Evolutionary conservation across 2,797 vertebrate genomes (phyloP).

Genomic region (Danio choprae): DNA sequence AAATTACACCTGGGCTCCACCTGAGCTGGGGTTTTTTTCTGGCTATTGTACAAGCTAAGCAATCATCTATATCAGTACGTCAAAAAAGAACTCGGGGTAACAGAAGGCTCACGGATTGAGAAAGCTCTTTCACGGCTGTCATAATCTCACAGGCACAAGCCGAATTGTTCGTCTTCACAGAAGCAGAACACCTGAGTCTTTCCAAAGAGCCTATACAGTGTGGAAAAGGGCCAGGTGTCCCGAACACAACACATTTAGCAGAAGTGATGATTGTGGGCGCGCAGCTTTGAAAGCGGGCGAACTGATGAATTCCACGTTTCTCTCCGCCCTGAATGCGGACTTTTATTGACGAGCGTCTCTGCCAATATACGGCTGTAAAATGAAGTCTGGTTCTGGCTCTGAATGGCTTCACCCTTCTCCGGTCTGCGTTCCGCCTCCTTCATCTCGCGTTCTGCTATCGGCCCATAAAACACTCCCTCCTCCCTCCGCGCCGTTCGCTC

Average conservation of each 20-base stretch:
- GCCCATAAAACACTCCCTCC: constrained; percentile 76
- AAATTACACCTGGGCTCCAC: constrained; percentile 47
- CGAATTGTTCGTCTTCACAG: constrained; percentile 58
- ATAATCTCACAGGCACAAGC: constrained; percentile 34
- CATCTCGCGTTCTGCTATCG: constrained; percentile 70
- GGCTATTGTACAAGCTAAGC: constrained; percentile 32
- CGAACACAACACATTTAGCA: constrained; percentile 49
- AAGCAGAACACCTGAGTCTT: constrained; percentile 52
- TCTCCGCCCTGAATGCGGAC: constrained; percentile 40
- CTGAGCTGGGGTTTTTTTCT: constrained; percentile 25
- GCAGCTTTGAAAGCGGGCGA: constrained; percentile 29
- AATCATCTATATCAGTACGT: constrained; percentile 41
- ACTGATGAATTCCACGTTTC: constrained; percentile 29
- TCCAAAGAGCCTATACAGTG: constrained; percentile 34
- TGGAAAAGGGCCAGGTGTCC: constrained; percentile 59
- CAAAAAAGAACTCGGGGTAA: constrained; percentile 32
- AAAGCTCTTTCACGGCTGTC: constrained; percentile 38
- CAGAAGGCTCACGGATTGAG: constrained; percentile 43
- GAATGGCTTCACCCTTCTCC: constrained; percentile 58
- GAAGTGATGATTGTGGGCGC: constrained; percentile 28
- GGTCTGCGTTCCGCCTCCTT: constrained; percentile 65
- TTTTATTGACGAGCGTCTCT: constrained; percentile 54
- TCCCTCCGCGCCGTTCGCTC: constrained; percentile 61
- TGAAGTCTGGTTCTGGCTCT: constrained; percentile 52
- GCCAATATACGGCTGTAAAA: constrained; percentile 49